phyloP scores from a whole-genome alignment of 2,888 invertebrate species.

The Mythimna lalbum region DNA sequence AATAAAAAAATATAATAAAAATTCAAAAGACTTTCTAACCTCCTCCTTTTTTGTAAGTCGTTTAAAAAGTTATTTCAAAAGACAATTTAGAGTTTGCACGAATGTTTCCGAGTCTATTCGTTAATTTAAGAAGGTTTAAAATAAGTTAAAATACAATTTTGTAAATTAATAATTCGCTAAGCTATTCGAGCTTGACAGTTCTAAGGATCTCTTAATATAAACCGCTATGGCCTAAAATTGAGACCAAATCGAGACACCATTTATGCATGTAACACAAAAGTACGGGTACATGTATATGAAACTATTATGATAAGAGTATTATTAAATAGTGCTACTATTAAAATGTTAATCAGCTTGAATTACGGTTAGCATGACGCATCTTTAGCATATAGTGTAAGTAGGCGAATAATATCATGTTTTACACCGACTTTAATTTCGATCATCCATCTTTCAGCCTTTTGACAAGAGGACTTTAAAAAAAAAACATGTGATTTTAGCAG shows the following conservation, averaged over 20 bases:
- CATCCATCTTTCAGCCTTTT: too few relatives aligned
- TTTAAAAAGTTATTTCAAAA: not conserved
- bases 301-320: conserved; percentile 27
- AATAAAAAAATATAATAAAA: not conserved
- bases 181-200: conserved; percentile 27
- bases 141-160: conserved; percentile 10
- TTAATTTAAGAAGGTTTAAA: not conserved
- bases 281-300: conserved; percentile 19
- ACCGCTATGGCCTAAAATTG: conserved; percentile 49
- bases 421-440: not conserved
- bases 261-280: conserved; percentile 14
- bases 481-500: too few relatives aligned
- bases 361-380: conserved; percentile 1
- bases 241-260: conserved; percentile 41
- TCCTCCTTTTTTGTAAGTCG: too few relatives aligned
- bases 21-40: too few relatives aligned
- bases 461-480: too few relatives aligned
- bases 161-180: conserved; percentile 25
- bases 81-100: not conserved
- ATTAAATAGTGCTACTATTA: not conserved
- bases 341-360: conserved; percentile 9
- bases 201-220: conserved; percentile 43
- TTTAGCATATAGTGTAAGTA: not conserved
- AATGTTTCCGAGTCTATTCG: not conserved
- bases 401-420: not conserved